Percentiles rank a stretch among this genome's conserved stretches.
These are phyloP conservation scores for Drosophila lacteicornis DNA, from an alignment of 1,140 invertebrate species.

Conservation along the genomic window DNA sequence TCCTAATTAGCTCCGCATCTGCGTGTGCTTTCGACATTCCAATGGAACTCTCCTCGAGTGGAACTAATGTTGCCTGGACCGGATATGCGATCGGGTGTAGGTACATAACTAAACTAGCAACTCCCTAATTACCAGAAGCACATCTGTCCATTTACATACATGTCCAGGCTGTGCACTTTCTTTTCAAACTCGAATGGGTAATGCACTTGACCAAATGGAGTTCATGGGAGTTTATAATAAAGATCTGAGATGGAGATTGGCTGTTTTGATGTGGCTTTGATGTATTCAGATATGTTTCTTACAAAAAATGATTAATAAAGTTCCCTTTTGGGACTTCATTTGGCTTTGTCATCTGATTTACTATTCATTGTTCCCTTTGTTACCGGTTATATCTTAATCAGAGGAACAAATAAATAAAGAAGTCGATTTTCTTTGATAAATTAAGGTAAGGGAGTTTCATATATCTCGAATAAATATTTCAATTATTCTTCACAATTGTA, in stretches of 20 bases:
- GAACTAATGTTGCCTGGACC: constrained; percentile 53
- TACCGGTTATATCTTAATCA: neutral
- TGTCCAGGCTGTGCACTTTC: constrained; percentile 3
- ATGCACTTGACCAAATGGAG: constrained; percentile 30
- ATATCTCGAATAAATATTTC: neutral
- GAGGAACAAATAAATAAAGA: too few species aligned
- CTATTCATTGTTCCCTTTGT: neutral
- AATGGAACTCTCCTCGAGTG: constrained; percentile 41
- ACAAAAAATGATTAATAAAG: neutral
- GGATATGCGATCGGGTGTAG: constrained; percentile 44
- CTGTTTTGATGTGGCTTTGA: constrained; percentile 4
- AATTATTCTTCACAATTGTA: neutral
- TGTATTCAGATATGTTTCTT: neutral
- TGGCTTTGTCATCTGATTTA: neutral
- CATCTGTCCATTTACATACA: constrained; percentile 43
- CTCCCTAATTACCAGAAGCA: constrained; percentile 24
- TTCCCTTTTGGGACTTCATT: neutral
- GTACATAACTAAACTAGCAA: constrained; percentile 16
- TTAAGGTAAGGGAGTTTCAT: neutral
- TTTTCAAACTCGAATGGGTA: neutral
- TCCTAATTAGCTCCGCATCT: constrained; percentile 29
- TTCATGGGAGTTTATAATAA: neutral
- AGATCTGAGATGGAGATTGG: constrained; percentile 9
- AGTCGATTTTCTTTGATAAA: neutral
- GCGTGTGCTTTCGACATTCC: constrained; percentile 14